Evolutionary conservation across 2,797 vertebrate species (phyloP).

Genomic region (Amazonetta brasiliensis): DNA sequence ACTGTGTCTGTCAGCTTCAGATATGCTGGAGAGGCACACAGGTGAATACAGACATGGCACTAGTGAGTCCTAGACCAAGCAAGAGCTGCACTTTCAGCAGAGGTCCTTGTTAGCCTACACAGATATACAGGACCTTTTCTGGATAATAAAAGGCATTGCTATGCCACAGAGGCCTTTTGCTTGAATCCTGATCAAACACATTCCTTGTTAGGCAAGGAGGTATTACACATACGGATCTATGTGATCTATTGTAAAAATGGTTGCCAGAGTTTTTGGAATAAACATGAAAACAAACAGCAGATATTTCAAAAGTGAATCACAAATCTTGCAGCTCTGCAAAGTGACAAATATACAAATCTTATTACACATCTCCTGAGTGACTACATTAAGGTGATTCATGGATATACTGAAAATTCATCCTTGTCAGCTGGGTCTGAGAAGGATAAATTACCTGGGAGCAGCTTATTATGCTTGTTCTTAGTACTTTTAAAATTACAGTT

Average conservation of each 20-base stretch:
- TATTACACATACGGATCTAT: not conserved
- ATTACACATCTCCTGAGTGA: conserved; percentile 48
- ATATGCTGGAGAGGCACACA: not conserved
- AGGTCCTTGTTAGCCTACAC: not conserved
- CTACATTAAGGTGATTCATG: conserved; percentile 72
- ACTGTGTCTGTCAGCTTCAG: not conserved
- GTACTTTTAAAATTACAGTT: conserved; percentile 66
- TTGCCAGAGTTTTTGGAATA: conserved; percentile 25
- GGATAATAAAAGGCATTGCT: not conserved
- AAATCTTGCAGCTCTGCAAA: conserved; percentile 32
- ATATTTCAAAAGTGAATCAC: conserved; percentile 59
- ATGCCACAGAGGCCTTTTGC: not conserved
- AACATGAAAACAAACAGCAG: conserved; percentile 55
- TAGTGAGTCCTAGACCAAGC: not conserved
- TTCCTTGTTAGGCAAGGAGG: not conserved
- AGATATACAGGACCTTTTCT: not conserved
- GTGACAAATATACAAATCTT: conserved; percentile 51
- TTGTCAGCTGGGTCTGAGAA: conserved; percentile 50
- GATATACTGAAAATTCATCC: conserved; percentile 63
- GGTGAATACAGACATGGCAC: not conserved
- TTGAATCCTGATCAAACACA: not conserved
- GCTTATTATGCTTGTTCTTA: conserved; percentile 53
- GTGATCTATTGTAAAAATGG: not conserved
- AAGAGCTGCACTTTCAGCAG: not conserved
- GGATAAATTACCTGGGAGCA: conserved; percentile 62